These are phyloP conservation scores for Xenentodon cancila DNA, from an alignment of 2,797 vertebrate genomes.

Conservation along the genomic window DNA sequence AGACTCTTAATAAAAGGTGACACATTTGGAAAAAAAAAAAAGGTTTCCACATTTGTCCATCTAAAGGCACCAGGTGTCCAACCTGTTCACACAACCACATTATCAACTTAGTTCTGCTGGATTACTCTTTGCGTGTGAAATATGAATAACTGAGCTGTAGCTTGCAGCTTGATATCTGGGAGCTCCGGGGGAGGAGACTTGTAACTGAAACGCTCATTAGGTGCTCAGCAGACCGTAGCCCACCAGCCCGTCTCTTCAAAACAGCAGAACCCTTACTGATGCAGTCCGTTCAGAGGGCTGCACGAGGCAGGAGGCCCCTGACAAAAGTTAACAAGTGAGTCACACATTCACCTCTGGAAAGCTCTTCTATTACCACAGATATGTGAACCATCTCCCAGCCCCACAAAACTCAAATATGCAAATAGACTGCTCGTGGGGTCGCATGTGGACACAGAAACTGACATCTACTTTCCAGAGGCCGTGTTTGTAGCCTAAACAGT, in stretches of 20 bases:
- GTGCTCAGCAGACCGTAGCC: slow-evolving; percentile 43
- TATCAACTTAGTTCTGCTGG: not conserved
- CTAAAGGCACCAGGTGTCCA: too few relatives aligned
- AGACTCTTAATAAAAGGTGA: too few relatives aligned
- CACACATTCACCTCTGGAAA: slow-evolving; percentile 69
- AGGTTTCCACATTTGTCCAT: too few relatives aligned
- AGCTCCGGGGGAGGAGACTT: slow-evolving; percentile 38
- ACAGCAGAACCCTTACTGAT: slow-evolving; percentile 39
- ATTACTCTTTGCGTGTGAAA: not conserved
- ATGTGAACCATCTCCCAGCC: slow-evolving; percentile 55
- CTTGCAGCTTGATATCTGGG: slow-evolving; percentile 35
- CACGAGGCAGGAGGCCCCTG: slow-evolving; percentile 34
- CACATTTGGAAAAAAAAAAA: too few relatives aligned
- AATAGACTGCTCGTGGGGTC: slow-evolving; percentile 54
- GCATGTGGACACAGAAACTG: slow-evolving; percentile 67
- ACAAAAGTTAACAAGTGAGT: slow-evolving; percentile 58
- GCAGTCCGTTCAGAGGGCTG: slow-evolving; percentile 35
- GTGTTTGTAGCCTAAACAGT: slow-evolving; percentile 63
- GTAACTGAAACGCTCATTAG: slow-evolving; percentile 60
- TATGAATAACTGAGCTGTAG: not conserved
- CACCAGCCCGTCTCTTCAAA: slow-evolving; percentile 57
- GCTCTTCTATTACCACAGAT: slow-evolving; percentile 62
- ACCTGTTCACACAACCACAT: not conserved
- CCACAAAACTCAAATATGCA: slow-evolving; percentile 56
- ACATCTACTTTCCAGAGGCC: slow-evolving; percentile 69